Evolutionary conservation across 2,113 vertebrate species (phyloP).

Genomic region (Atractosteus spatula): DNA sequence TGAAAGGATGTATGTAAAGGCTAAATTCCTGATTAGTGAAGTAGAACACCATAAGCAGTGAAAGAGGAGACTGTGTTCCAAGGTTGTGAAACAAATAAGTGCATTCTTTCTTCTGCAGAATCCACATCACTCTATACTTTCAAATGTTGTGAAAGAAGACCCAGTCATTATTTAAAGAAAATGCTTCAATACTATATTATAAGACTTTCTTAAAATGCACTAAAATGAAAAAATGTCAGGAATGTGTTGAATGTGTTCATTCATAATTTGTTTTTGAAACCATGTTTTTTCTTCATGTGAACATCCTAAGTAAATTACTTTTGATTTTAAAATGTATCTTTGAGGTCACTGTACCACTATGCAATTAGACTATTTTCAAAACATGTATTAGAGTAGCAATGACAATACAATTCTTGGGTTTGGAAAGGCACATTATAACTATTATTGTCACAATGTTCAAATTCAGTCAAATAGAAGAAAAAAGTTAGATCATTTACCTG

Average conservation of each 20-base stretch:
- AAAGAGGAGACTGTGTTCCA: conserved; percentile 3
- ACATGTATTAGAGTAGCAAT: background rate
- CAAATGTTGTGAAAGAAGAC: background rate
- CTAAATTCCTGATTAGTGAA: conserved; percentile 11
- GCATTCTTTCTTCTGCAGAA: background rate
- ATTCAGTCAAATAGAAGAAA: no score
- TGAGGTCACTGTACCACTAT: background rate
- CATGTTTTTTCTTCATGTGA: no score
- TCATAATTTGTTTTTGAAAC: no score
- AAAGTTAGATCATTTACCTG: no score
- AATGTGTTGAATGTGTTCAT: no score
- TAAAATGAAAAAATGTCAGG: no score
- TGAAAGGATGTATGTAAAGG: background rate
- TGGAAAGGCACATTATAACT: no score
- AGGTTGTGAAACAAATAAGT: conserved; percentile 22
- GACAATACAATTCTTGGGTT: no score
- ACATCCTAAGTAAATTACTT: no score
- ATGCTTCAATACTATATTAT: background rate
- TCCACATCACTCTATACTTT: background rate
- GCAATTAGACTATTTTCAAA: background rate
- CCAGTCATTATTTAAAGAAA: background rate
- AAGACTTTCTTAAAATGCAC: background rate
- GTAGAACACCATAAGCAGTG: background rate
- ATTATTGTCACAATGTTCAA: no score
- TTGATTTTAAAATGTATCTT: background rate